phyloP scores from a whole-genome alignment of 2,113 vertebrate genomes.

The Barbus barbus region DNA sequence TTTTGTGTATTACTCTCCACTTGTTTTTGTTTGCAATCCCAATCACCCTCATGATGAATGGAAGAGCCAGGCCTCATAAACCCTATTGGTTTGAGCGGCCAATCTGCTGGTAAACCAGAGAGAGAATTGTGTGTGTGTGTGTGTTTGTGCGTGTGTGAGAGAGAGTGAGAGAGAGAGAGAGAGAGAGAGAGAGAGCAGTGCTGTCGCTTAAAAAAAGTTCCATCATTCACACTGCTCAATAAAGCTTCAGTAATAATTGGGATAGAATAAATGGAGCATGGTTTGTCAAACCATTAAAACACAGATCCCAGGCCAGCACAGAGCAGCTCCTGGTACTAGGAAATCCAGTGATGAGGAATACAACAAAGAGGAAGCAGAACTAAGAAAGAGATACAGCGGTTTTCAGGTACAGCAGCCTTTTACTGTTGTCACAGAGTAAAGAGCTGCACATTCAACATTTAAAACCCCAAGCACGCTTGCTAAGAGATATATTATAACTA shows the following conservation, averaged over 20 bases:
- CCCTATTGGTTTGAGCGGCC: constrained; percentile 61
- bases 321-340: neutral
- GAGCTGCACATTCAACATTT: neutral
- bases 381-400: neutral
- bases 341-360: constrained; percentile 16
- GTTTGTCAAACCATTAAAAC: constrained; percentile 63
- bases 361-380: neutral
- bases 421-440: too few relatives aligned
- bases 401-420: neutral
- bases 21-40: constrained; percentile 57
- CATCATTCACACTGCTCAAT: constrained; percentile 70
- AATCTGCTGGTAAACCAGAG: constrained; percentile 33
- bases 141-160: too few relatives aligned
- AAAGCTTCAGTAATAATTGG: constrained; percentile 75
- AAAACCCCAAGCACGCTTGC: neutral
- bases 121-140: constrained; percentile 47
- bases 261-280: constrained; percentile 76
- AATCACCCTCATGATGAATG: constrained; percentile 62
- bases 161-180: too few relatives aligned
- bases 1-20: neutral
- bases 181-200: too few relatives aligned
- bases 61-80: constrained; percentile 69
- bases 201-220: constrained; percentile 62
- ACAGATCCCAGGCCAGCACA: constrained; percentile 59
- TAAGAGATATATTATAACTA: neutral